Percentiles rank a stretch among this genome's conserved stretches.
These are phyloP conservation scores for Spilosoma lubricipeda DNA, from an alignment of 2,888 invertebrate species.

Conservation along the genomic window DNA sequence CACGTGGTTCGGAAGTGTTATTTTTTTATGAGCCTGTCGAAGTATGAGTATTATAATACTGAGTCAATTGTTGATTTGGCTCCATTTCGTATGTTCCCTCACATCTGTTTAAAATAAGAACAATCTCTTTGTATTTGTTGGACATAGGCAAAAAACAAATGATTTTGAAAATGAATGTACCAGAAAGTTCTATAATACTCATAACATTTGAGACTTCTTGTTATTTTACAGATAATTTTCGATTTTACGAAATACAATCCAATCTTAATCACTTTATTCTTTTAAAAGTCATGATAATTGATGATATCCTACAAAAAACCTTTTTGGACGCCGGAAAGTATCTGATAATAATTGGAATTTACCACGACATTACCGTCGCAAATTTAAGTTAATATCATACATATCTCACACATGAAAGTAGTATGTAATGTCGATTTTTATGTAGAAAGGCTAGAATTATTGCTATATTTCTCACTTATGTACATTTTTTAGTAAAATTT, in stretches of 20 bases:
- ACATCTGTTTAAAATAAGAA: too few relatives aligned
- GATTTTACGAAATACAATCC: not conserved
- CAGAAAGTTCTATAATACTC: not conserved
- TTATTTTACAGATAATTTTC: not conserved
- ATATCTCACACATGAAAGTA: slow-evolving; percentile 19
- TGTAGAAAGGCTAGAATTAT: slow-evolving; percentile 12
- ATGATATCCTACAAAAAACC: slow-evolving; percentile 8
- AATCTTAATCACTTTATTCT: not conserved
- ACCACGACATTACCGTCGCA: slow-evolving; percentile 16
- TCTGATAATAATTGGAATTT: not conserved
- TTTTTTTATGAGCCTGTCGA: too few relatives aligned
- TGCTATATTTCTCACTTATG: not conserved
- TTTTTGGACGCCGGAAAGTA: not conserved
- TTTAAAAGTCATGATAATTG: slow-evolving; percentile 27
- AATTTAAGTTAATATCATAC: slow-evolving; percentile 34
- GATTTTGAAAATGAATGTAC: not conserved
- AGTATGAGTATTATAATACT: too few relatives aligned
- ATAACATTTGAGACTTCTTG: not conserved
- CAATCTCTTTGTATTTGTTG: too few relatives aligned
- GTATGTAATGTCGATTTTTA: not conserved
- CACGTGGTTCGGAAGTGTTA: too few relatives aligned
- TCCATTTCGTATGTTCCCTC: too few relatives aligned
- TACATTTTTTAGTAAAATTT: not conserved
- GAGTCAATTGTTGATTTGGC: too few relatives aligned
- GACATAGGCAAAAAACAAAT: too few relatives aligned